Evolutionary conservation across 2,888 invertebrate genomes (phyloP), one percentile per base, ranked within the genome.

Genomic region (Euclidia mi): DNA sequence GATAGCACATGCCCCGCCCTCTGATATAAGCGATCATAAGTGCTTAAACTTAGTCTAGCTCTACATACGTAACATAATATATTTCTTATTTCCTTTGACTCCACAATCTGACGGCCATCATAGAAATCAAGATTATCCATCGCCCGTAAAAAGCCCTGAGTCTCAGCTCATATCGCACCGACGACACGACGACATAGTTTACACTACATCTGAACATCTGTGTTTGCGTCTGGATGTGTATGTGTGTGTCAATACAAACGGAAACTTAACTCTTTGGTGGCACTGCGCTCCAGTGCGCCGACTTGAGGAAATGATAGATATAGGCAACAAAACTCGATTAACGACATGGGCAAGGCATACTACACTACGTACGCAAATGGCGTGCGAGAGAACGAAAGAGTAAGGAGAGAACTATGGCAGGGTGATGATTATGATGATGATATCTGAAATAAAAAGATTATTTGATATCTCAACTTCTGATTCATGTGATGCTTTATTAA

Each of bases 241-340:
- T 55, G 43, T 69, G 56, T 71, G 67, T 66, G 64, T 75, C 70
- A 74, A 77, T 76, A 72, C 78, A 79, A 78, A 78, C 79, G 78
- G 84, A 82, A 85, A 83, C 79, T 80, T 72, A 74, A 72, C 74
- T 71, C 71, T 69, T 72, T 69, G 56, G 67, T 66, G 52, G 64
- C 49, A 69, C 66, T 73, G 46, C 70, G 70, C 71, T 71, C 65
- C 72, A 65, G 59, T 64, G 66, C 53, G 50, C 58, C 57, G 60
- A 70, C 76, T 82, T 80, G 76, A 78, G 69, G 71, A 76, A 71
- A 73, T 71, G 70, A 76, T 75, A 78, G 77, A 67, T 73, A 61
- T 55, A 58, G 51, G 56, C 53, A 57, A 62, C 59, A 60, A 57
- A 66, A 64, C 60, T 61, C 38, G 43, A 56, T 62, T 43, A 56